Base-by-base conservation (phyloP, 2,797 vertebrate species). In the Smutsia gigantea region DNA sequence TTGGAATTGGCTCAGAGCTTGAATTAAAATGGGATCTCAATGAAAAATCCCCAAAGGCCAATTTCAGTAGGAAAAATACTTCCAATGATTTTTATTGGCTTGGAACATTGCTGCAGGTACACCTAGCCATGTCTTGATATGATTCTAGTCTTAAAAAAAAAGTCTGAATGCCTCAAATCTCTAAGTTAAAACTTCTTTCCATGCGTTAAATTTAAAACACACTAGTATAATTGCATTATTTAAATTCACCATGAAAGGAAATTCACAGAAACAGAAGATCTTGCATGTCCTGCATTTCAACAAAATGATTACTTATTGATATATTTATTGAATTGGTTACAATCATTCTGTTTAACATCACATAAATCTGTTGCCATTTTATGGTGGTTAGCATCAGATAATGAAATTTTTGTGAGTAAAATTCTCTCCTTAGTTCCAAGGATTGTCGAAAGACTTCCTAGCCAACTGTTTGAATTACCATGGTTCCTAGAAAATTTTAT, bases 11-110 rank as follows among this genome's bases (percentile, higher is more conserved):
- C 95, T 98, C 89, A n/a, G 82, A 64, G 49, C 97, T 98, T 98
- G 97, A 98, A 98, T 98, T 98, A 98, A 98, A 98, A 98, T 94
- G 87, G 93, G 98, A 98, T 97, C 96, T 98, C 94, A 96, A 98
- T 98, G 93, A 94, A 97, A 98, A 98, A 98, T 98, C 97, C 97
- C 97, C 57, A 87, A 96, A 84, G 98, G 90, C 95, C 86, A 98
- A 96, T 98, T 98, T 98, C 97, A 98, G 93, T 92, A 97, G 90
- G 64, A 98, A 98, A 98, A 98, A 97, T 95, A 97, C 53, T 98
- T 98, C 59, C 87, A 96, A 39, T 85, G 93, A 97, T 97, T 98
- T 98, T 98, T 97, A 97, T 94, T 98, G 97, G 95, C 97, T 97
- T 85, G 97, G 97, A 94, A 97, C 71, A 95, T 63, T 81, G 90